Conservation (phyloP, 2,888 invertebrate species). For the Auanema freiburgensis region DNA sequence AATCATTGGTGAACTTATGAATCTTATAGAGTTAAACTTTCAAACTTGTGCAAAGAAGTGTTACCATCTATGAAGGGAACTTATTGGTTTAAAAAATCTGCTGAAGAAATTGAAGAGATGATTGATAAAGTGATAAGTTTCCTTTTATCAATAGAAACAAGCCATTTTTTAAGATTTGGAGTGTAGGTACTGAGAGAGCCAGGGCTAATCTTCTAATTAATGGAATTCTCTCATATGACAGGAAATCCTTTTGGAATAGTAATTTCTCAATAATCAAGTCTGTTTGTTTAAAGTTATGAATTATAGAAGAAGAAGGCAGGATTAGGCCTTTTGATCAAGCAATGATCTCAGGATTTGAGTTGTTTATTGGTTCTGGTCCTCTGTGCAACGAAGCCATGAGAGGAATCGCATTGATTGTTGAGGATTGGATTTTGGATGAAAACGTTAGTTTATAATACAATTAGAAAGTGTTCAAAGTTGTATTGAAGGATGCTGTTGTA, state of each 20-base stretch:
- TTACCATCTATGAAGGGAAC: constrained; percentile 55
- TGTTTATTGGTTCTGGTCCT: constrained; percentile 73
- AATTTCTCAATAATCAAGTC: constrained; percentile 5
- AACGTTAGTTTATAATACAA: constrained; percentile 9
- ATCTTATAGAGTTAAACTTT: constrained; percentile 21
- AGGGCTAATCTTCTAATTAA: constrained; percentile 89
- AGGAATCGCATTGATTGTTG: constrained; percentile 87
- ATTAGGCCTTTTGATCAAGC: constrained; percentile 50
- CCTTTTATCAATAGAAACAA: not conserved
- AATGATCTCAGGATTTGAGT: constrained; percentile 56
- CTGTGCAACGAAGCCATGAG: constrained; percentile 95
- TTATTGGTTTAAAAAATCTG: constrained; percentile 55
- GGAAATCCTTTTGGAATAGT: constrained; percentile 37
- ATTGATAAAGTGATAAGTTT: constrained; percentile 22
- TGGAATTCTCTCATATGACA: constrained; percentile 74
- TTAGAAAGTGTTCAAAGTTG: not conserved
- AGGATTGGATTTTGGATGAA: constrained; percentile 74
- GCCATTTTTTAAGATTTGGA: constrained; percentile 75
- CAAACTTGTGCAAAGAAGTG: constrained; percentile 20
- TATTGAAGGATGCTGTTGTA: constrained; percentile 34
- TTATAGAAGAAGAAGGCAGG: constrained; percentile 1
- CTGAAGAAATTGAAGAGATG: constrained; percentile 43
- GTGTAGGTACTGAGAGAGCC: constrained; percentile 84
- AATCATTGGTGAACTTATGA: not conserved
- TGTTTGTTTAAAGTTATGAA: not conserved